Base-by-base conservation (phyloP, 2,797 vertebrate species). In the Urophycis tenuis region DNA sequence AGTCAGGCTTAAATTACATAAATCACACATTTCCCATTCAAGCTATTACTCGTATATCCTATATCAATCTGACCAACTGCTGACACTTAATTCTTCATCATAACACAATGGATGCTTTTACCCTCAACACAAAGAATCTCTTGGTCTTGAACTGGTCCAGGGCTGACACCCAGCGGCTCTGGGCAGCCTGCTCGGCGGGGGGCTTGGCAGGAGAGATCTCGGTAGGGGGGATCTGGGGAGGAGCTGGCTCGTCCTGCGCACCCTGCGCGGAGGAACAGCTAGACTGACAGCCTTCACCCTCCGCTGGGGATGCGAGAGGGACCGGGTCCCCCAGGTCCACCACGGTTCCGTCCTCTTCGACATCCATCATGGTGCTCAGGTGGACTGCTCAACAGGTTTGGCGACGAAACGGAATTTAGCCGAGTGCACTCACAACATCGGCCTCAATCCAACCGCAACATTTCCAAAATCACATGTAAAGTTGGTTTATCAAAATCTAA, bases 61-160 rank as follows among this genome's bases (percentile, higher is more conserved):
- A 41, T 8, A 41, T 11, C 12, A 41, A 8, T 41, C 11, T 41
- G 34, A 35, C 34, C 3, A 35, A 35, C 34, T 3, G 34, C 3
- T n/a, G 22, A n/a, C 53, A 60, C 53, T 60, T n/a, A 10, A 60
- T 60, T n/a, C 22, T 25, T n/a, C 53, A 53, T 53, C 17, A 7
- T 33, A 41, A 49, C 17, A 32, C 22, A 14, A 19, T 17, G 32
- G 31, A 36, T 3, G 29, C 0, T 78, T 83, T 88, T 92, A 94
- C 93, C 93, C 93, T 90, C 31, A 94, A 81, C 41, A 94, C 92
- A 83, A 94, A 93, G 81, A 92, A 94, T 84, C 75, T 91, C 81
- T 78, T 92, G 36, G 78, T 22, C 78, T 88, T 92, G 77, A 90
- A 93, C n/a, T 89, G 85, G 5, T 85, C 74, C 72, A 87, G n/a